phyloP scores from a whole-genome alignment of 2,113 vertebrate genomes.

The Clupea harengus region DNA sequence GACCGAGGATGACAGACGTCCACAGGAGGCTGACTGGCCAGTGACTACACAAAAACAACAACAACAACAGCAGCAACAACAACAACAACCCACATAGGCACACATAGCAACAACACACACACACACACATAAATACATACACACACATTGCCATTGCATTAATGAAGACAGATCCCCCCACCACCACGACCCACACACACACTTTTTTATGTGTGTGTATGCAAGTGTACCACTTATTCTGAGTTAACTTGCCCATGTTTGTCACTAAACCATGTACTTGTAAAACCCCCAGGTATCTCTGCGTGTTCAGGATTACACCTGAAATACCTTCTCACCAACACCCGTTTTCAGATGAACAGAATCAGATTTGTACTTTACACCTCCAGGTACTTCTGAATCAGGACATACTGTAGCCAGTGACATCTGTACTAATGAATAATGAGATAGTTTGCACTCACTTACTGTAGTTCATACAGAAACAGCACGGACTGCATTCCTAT shows the following conservation, averaged over 20 bases:
- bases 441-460: not conserved
- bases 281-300: too few species aligned
- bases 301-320: not conserved
- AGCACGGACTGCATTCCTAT: not conserved
- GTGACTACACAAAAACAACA: conserved; percentile 31
- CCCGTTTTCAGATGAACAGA: not conserved
- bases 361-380: not conserved
- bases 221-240: not conserved
- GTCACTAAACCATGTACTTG: too few species aligned
- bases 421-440: not conserved
- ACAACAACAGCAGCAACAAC: not conserved
- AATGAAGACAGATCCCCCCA: not conserved
- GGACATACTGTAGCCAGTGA: not conserved
- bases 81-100: not conserved
- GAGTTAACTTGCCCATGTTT: too few species aligned
- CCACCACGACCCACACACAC: not conserved
- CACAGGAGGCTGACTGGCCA: conserved; percentile 28
- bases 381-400: not conserved
- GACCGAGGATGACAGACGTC: conserved; percentile 40
- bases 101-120: not conserved
- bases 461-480: not conserved
- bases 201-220: not conserved
- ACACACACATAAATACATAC: not conserved
- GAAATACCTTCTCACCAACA: not conserved
- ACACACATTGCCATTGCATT: not conserved